Percentiles rank a stretch among this genome's conserved stretches.
phyloP scores from a whole-genome alignment of 1,140 invertebrate genomes.

The Protaetia brevitarsis region DNA sequence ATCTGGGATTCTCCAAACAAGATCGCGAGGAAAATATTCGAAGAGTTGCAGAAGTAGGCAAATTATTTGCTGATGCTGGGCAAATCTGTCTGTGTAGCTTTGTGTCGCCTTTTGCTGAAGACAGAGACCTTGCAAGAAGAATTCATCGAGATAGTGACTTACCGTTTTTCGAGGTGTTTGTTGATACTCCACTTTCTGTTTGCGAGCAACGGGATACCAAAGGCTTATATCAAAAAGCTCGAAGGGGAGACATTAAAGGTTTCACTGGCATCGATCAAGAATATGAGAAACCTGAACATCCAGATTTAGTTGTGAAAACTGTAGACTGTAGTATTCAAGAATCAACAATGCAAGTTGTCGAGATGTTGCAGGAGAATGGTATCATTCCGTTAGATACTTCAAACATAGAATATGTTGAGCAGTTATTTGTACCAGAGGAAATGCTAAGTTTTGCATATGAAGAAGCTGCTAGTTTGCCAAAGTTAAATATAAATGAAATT shows the following conservation, averaged over 20 bases:
- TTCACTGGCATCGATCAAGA: slow-evolving; percentile 97
- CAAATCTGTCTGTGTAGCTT: slow-evolving; percentile 95
- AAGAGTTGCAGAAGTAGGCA: slow-evolving; percentile 95
- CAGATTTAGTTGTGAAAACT: slow-evolving; percentile 86
- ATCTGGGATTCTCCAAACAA: slow-evolving; percentile 89
- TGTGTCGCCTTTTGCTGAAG: slow-evolving; percentile 94
- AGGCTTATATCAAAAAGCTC: slow-evolving; percentile 96
- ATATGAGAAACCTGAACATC: slow-evolving; percentile 85
- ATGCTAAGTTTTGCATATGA: slow-evolving; percentile 59
- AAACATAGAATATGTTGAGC: slow-evolving; percentile 61
- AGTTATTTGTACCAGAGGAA: slow-evolving; percentile 79
- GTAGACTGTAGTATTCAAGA: slow-evolving; percentile 76
- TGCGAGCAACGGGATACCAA: slow-evolving; percentile 96
- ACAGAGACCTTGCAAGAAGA: slow-evolving; percentile 81
- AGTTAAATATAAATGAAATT: slow-evolving; percentile 72
- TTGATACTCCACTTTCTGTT: slow-evolving; percentile 90
- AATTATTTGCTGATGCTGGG: slow-evolving; percentile 96
- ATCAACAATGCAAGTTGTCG: slow-evolving; percentile 76
- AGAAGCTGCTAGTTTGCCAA: slow-evolving; percentile 68
- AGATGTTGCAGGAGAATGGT: slow-evolving; percentile 67
- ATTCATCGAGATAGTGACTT: slow-evolving; percentile 85
- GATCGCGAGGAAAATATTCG: slow-evolving; percentile 97
- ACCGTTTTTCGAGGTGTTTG: slow-evolving; percentile 95
- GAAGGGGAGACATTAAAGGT: slow-evolving; percentile 90
- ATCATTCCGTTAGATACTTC: slow-evolving; percentile 64